Evolutionary conservation across 1,140 invertebrate species (phyloP).

Genomic region (Pectinophora gossypiella): DNA sequence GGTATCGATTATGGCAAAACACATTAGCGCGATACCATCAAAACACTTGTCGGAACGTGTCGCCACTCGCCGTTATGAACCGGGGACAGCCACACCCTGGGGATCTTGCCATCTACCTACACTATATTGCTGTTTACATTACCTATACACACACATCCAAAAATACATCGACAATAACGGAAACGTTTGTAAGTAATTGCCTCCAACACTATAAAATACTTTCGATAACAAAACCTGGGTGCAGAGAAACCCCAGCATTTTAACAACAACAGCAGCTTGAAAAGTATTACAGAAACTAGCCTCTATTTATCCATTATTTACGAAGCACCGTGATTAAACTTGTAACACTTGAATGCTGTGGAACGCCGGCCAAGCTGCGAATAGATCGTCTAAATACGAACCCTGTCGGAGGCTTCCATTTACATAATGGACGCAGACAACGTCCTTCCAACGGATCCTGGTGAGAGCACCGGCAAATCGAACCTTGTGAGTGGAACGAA

Average conservation of each 20-base stretch:
- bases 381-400: constrained; percentile 56
- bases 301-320: constrained; percentile 11
- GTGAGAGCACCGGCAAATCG: constrained; percentile 37
- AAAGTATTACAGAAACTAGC: neutral
- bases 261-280: neutral
- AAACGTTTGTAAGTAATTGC: neutral
- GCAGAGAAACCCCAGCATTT: too few relatives aligned
- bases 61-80: constrained; percentile 31
- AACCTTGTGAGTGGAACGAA: constrained; percentile 26
- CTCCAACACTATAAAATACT: neutral
- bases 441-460: constrained; percentile 35
- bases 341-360: constrained; percentile 23
- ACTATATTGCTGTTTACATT: neutral
- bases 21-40: constrained; percentile 52
- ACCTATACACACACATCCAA: neutral
- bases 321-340: constrained; percentile 23
- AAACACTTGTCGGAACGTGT: constrained; percentile 39
- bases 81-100: constrained; percentile 20
- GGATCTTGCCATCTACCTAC: neutral
- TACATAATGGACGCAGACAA: constrained; percentile 60
- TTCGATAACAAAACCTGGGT: too few relatives aligned
- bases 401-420: constrained; percentile 42
- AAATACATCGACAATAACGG: neutral
- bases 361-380: constrained; percentile 26
- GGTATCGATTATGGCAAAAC: constrained; percentile 41